Evolutionary conservation across 2,888 invertebrate species (phyloP), one percentile per base, ranked within the genome.

Genomic region (Eupithecia dodoneata): DNA sequence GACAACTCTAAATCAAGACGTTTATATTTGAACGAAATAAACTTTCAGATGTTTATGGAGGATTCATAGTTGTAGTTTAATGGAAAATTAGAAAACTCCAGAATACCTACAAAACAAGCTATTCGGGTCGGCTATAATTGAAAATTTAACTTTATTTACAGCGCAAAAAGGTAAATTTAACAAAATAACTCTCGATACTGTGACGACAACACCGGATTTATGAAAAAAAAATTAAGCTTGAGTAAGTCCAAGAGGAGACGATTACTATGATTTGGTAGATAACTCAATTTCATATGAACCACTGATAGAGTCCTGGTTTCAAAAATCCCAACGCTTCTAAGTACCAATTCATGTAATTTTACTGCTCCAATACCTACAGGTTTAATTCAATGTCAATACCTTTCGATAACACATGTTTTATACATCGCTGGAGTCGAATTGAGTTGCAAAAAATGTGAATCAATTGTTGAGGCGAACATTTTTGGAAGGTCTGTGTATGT

Each of bases 381-480:
- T 71, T 76, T 67, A 74, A 78, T 77, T 79, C 77, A 77, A 79
- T 79, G 77, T 78, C 79, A 76, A 70, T 83, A 59, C 18, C 12
- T 30, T 30, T 83, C 84, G 81, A 83, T 86, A 86, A 84, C 85
- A 86, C 83, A 88, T 89, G 84, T 85, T 84, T 89, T 84, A 89
- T 85, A 84, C 87, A 89, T 88, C 81, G 73, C 81, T 80, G 84
- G 83, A 85, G 83, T 83, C 79, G 74, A 81, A 86, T 84, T 80
- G 79, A 81, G 83, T 83, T 83, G 76, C 84, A 85, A 85, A 52
- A 86, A 86, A 84, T 86, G 87, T 85, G 84, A 89, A 89, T 89
- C 85, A 84, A 89, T 90, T 86, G 86, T 70, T 92, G 92, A 92
- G 91, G 91, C 89, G 92, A 87, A 89, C 85, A 65, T 86, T 85